Conservation (phyloP, 1,140 invertebrate species). For the Trichonephila clavata region DNA sequence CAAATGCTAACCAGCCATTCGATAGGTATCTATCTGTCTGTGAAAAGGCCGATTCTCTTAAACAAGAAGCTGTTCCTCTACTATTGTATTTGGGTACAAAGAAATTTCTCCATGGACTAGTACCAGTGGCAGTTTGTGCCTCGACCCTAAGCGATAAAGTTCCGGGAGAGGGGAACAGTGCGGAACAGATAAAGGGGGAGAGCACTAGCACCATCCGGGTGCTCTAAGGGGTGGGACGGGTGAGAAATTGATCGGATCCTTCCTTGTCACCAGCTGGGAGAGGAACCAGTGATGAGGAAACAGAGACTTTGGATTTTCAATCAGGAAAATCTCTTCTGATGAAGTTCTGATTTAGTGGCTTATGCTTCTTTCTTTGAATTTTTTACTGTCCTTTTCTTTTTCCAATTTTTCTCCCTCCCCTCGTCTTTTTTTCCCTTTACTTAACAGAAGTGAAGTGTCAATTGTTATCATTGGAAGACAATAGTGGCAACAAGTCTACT, state of each 20-base stretch:
- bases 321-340: slow-evolving; percentile 75
- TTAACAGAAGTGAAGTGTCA: slow-evolving; percentile 8
- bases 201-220: slow-evolving; percentile 27
- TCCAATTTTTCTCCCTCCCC: background rate
- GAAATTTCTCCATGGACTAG: background rate
- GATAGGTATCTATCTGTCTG: slow-evolving; percentile 1
- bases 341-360: slow-evolving; percentile 75
- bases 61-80: background rate
- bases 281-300: slow-evolving; percentile 70
- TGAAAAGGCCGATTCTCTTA: background rate
- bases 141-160: slow-evolving; percentile 68
- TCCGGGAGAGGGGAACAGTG: slow-evolving; percentile 53
- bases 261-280: slow-evolving; percentile 75
- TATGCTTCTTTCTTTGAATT: slow-evolving; percentile 25
- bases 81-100: background rate
- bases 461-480: slow-evolving; percentile 33
- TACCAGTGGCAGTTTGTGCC: slow-evolving; percentile 55
- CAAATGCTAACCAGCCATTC: background rate
- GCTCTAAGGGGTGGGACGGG: slow-evolving; percentile 53
- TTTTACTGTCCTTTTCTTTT: slow-evolving; percentile 10
- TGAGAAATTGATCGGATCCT: slow-evolving; percentile 73
- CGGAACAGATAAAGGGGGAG: slow-evolving; percentile 58
- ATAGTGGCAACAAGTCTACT: slow-evolving; percentile 51
- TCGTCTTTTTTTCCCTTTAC: background rate
- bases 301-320: slow-evolving; percentile 76